Conservation (phyloP, 2,113 vertebrate species). For the Lepus europaeus region DNA sequence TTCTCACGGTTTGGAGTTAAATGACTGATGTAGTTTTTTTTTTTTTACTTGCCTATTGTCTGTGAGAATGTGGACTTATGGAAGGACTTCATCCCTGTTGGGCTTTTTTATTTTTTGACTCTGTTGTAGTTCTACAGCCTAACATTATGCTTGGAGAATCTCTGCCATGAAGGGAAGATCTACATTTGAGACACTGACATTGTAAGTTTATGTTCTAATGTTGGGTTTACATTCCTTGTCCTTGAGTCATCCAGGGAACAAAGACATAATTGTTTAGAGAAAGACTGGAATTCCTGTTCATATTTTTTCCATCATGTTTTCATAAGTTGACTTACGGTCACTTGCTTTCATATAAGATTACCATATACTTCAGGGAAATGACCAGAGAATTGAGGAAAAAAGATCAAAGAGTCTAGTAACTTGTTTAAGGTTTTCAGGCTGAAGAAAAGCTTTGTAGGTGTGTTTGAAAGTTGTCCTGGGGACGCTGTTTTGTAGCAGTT, state of each 20-base stretch:
- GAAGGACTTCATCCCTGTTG: background rate
- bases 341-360: background rate
- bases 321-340: background rate
- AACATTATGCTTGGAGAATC: background rate
- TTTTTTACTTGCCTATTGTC: background rate
- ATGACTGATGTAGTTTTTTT: background rate
- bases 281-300: background rate
- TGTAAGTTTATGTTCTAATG: background rate
- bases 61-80: background rate
- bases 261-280: constrained; percentile 1
- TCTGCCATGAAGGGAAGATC: background rate
- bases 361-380: background rate
- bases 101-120: background rate
- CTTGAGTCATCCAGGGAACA: background rate
- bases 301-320: background rate
- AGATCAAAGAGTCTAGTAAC: background rate
- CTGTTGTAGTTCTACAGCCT: background rate
- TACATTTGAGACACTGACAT: background rate
- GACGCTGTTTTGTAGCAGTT: background rate
- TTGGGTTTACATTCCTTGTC: background rate
- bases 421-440: background rate
- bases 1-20: constrained; percentile 2
- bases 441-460: background rate
- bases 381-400: background rate
- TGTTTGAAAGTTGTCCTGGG: background rate